Evolutionary conservation across 2,888 invertebrate species (phyloP).

Genomic region (Dorcus hopei): DNA sequence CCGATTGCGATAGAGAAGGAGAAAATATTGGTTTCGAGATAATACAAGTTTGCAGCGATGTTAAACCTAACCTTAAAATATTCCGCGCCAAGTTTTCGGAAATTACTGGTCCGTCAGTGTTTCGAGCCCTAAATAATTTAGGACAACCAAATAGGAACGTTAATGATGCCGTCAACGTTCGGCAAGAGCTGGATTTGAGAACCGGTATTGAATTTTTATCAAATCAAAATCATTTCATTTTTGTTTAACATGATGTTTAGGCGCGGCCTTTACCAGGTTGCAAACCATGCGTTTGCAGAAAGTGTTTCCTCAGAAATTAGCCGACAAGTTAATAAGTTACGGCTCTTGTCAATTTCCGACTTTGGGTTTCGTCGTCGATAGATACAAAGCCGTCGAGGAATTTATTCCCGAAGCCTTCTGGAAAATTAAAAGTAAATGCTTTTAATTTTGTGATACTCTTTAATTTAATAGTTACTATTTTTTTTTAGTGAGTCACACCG

Average conservation of each 20-base stretch:
- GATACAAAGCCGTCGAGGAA: conserved; percentile 86
- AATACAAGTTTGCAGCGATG: conserved; percentile 81
- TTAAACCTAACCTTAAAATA: conserved; percentile 68
- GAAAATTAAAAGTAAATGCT: conserved; percentile 76
- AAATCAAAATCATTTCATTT: neutral
- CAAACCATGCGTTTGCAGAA: conserved; percentile 88
- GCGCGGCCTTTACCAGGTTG: conserved; percentile 96
- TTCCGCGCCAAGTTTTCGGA: conserved; percentile 95
- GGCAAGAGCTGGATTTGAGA: conserved; percentile 86
- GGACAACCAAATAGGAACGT: conserved; percentile 74
- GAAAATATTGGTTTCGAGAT: conserved; percentile 99
- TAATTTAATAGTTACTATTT: conserved; percentile 7
- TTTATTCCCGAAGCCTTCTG: conserved; percentile 95
- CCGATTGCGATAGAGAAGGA: conserved; percentile 99
- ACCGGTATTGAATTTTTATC: conserved; percentile 61
- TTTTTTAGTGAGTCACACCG: conserved; percentile 68
- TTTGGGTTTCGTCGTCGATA: conserved; percentile 98
- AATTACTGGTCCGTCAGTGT: conserved; percentile 82
- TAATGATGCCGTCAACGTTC: conserved; percentile 91
- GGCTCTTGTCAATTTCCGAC: conserved; percentile 99
- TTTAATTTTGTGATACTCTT: neutral
- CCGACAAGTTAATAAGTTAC: conserved; percentile 87
- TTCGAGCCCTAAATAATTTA: conserved; percentile 76
- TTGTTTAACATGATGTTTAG: conserved; percentile 46
- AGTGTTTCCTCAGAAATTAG: conserved; percentile 70